phyloP scores from a whole-genome alignment of 2,888 invertebrate genomes.

The Teleogryllus oceanicus region DNA sequence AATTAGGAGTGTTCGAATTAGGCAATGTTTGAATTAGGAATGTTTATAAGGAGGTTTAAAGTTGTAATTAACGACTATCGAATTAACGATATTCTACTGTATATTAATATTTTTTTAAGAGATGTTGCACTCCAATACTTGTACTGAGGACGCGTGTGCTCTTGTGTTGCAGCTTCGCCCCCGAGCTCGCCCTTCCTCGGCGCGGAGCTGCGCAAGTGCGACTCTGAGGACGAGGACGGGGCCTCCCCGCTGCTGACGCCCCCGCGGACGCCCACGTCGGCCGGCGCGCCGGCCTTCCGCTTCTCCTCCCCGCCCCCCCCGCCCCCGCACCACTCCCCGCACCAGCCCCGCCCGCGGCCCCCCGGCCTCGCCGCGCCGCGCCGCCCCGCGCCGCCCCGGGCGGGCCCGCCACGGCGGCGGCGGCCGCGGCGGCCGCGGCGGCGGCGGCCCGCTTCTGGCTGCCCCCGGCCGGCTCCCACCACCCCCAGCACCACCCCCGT shows the following conservation, averaged over 20 bases:
- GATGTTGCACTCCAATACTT: too few relatives aligned
- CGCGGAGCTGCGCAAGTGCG: background rate
- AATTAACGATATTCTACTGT: too few relatives aligned
- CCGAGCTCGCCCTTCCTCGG: background rate
- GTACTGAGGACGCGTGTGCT: too few relatives aligned
- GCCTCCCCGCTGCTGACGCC: constrained; percentile 61
- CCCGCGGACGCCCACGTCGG: constrained; percentile 64
- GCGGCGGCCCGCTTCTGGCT: background rate
- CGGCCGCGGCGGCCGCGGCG: constrained; percentile 28
- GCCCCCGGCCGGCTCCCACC: constrained; percentile 54
- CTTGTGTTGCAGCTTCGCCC: too few relatives aligned
- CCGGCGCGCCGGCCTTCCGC: constrained; percentile 39
- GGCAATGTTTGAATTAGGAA: too few relatives aligned
- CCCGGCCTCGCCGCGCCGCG: constrained; percentile 46
- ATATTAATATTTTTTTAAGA: too few relatives aligned
- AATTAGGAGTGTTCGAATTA: too few relatives aligned
- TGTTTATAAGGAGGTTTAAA: too few relatives aligned
- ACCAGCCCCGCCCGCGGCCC: constrained; percentile 49
- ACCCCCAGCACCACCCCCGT: constrained; percentile 46
- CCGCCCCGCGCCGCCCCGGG: background rate
- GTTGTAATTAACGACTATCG: too few relatives aligned
- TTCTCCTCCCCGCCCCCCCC: constrained; percentile 26
- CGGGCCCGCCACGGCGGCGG: constrained; percentile 31
- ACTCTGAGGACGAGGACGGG: constrained; percentile 29
- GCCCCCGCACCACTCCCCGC: constrained; percentile 24